These are phyloP conservation scores for Pseudococcus viburni DNA, from an alignment of 2,888 invertebrate species.

Conservation along the genomic window DNA sequence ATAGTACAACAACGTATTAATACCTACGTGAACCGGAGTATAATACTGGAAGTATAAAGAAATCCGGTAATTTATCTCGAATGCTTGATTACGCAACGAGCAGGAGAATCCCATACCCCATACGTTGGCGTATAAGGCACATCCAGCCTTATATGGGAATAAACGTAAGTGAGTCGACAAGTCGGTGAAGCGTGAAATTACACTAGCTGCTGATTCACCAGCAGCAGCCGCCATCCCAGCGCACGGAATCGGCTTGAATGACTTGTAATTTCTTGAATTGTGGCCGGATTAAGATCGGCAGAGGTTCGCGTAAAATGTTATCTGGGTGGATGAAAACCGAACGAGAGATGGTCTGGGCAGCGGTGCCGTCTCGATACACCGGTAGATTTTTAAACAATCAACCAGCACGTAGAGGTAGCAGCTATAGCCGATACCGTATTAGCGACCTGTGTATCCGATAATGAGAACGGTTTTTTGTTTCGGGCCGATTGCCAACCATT, in stretches of 20 bases:
- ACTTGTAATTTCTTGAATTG: slow-evolving; percentile 51
- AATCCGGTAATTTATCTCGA: slow-evolving; percentile 43
- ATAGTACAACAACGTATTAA: not conserved
- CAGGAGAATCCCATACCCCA: not conserved
- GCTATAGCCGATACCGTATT: not conserved
- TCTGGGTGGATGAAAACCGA: not conserved
- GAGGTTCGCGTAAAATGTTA: slow-evolving; percentile 11
- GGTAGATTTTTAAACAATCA: slow-evolving; percentile 29
- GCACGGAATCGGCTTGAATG: not conserved
- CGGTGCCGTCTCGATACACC: not conserved
- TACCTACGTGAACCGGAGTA: not conserved
- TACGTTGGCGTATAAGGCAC: not conserved
- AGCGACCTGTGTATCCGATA: not conserved
- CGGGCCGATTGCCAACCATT: slow-evolving; percentile 19
- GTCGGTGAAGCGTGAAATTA: slow-evolving; percentile 36
- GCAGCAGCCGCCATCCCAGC: not conserved
- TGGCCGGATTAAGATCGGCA: slow-evolving; percentile 7
- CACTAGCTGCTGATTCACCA: slow-evolving; percentile 50
- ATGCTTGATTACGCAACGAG: slow-evolving; percentile 34
- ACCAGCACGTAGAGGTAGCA: not conserved
- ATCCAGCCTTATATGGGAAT: not conserved
- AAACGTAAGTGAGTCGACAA: slow-evolving; percentile 53
- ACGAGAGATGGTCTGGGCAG: not conserved
- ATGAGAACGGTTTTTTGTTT: slow-evolving; percentile 26
- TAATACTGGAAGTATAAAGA: not conserved